Evolutionary conservation across 2,797 vertebrate species (phyloP), one percentile per base, ranked within the genome.

Genomic region (Clamator glandarius): DNA sequence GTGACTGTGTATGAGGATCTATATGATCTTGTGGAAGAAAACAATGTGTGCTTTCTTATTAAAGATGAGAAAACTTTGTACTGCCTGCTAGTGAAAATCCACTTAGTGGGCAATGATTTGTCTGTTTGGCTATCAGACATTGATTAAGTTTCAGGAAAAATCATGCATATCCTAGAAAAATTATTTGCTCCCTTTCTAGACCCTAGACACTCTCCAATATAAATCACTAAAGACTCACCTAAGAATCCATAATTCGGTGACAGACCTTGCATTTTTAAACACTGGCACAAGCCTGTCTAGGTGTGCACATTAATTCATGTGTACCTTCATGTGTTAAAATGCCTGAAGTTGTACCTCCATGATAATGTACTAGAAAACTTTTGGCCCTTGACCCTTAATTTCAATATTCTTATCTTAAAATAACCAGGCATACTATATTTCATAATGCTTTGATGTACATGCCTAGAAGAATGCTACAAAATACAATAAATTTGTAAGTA

Each of bases 11-110:
- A 15, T 12, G 8, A 73, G 51, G 51, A 58, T 63, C 11, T 42
- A 29, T 28, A 0, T 20, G 41, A n/a, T 58, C 42, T 24, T 3
- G 21, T 35, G 55, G 58, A 80, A 46, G 48, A 81, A 57, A 72
- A 33, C 2, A 4, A 20, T 5, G 1, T 44, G 75, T 1, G 0
- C 72, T 78, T 76, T 46, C 8, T 44, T 66, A 50, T 11, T 3
- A 17, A 75, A 79, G 44, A 86, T 57, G 33, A 63, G 16, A 86
- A 90, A 79, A n/a, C 24, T 41, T 70, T 21, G 11, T 15, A 5
- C 42, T 66, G 26, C 26, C 62, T 92, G 70, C 26, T 70, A 66
- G 19, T 69, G 86, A 33, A 79, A 92, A 84, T 59, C 52, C 66
- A n/a, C 59, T 33, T 19, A 9, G 31, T 18, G 21, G 28, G 51